Conservation (phyloP, 1,140 invertebrate species). For the Nixonia krombeini region DNA sequence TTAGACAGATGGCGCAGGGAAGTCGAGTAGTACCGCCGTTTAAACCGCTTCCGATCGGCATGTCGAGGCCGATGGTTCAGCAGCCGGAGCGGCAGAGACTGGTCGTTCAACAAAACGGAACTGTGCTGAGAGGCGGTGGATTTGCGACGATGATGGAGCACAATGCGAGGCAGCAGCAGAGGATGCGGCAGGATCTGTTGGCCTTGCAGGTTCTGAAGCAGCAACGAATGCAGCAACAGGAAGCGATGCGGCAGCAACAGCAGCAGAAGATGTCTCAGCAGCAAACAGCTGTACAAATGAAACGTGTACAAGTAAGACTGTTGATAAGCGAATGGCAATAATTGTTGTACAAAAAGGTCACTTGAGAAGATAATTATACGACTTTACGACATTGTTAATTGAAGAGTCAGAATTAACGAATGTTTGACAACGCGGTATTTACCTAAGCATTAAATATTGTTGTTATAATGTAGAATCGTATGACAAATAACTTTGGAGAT, state of each 20-base stretch:
- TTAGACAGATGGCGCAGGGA: not conserved
- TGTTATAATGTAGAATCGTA: too few relatives aligned
- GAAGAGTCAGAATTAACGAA: too few relatives aligned
- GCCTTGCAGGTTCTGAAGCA: conserved; percentile 66
- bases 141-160: conserved; percentile 62
- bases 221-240: conserved; percentile 68
- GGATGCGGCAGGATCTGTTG: conserved; percentile 60
- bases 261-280: conserved; percentile 58
- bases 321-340: too few relatives aligned
- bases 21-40: conserved; percentile 78
- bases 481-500: not conserved
- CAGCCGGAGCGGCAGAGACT: conserved; percentile 70
- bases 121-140: conserved; percentile 53
- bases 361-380: too few relatives aligned
- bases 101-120: conserved; percentile 58
- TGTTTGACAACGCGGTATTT: too few relatives aligned
- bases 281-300: conserved; percentile 59
- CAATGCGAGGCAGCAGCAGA: conserved; percentile 55
- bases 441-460: too few relatives aligned
- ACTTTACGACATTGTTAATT: too few relatives aligned
- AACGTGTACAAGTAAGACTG: conserved; percentile 58
- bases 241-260: conserved; percentile 63
- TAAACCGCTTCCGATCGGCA: conserved; percentile 80
- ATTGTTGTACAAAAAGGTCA: too few relatives aligned
- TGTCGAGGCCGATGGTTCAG: conserved; percentile 65